Evolutionary conservation across 2,888 invertebrate genomes (phyloP).

Genomic region (Gymnocheta viridis): DNA sequence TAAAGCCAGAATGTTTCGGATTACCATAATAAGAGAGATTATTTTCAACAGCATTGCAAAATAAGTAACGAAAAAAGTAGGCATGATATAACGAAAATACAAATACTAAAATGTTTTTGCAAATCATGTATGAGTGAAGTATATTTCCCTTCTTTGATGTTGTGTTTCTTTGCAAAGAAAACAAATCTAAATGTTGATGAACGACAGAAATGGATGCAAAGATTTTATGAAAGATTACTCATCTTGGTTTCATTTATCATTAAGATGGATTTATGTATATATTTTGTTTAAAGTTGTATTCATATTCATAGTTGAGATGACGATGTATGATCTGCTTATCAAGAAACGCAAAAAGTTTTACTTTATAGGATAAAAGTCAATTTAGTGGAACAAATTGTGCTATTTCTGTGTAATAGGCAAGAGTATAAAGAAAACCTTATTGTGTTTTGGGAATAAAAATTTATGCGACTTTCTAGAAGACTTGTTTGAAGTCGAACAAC

Average conservation of each 20-base stretch:
- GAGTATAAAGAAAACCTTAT: background rate
- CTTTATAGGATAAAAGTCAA: conserved; percentile 15
- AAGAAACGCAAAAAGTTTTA: background rate
- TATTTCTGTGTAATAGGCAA: background rate
- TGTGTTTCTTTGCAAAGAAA: background rate
- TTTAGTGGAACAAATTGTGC: background rate
- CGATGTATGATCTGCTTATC: too few relatives aligned
- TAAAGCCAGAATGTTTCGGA: conserved; percentile 15
- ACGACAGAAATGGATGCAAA: background rate
- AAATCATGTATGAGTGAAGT: background rate
- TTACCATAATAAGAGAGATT: conserved; percentile 32
- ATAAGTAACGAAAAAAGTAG: background rate
- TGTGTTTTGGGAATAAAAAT: too few relatives aligned
- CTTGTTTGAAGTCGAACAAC: too few relatives aligned
- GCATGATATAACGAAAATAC: conserved; percentile 1
- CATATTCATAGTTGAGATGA: background rate
- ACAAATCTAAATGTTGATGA: background rate
- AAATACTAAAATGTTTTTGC: conserved; percentile 5
- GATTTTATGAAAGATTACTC: conserved; percentile 5
- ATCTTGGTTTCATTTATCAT: conserved; percentile 9
- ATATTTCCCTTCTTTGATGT: conserved; percentile 16
- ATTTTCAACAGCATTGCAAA: conserved; percentile 26
- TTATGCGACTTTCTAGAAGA: too few relatives aligned
- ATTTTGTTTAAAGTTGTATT: background rate
- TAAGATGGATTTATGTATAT: conserved; percentile 10